Percentiles rank a stretch among this genome's conserved stretches.
phyloP scores from a whole-genome alignment of 2,113 vertebrate species.

The Solenodon paradoxus region DNA sequence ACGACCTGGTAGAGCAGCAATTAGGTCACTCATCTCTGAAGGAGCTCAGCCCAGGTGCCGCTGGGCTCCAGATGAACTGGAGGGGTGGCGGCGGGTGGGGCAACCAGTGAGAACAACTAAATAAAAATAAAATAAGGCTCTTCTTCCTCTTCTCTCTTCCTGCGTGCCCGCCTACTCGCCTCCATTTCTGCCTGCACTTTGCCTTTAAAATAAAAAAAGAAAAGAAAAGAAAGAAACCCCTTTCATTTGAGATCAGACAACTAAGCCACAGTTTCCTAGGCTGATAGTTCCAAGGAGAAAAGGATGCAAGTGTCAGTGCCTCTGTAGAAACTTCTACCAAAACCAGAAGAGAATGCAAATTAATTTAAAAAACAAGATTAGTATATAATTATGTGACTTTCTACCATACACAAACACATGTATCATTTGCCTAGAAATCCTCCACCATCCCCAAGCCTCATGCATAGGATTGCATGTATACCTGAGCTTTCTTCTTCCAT shows the following conservation, averaged over 20 bases:
- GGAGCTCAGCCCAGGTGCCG: too few species aligned
- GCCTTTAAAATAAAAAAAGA: too few species aligned
- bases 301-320: not conserved
- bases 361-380: not conserved
- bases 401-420: not conserved
- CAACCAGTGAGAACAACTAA: too few species aligned
- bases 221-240: not conserved
- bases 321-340: not conserved
- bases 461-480: not conserved
- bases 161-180: too few species aligned
- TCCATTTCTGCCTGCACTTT: too few species aligned
- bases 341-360: not conserved
- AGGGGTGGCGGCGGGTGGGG: too few species aligned
- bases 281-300: not conserved
- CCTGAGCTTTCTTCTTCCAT: not conserved
- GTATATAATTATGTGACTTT: not conserved
- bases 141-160: too few species aligned
- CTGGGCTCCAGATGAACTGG: too few species aligned
- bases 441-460: not conserved
- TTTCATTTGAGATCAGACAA: not conserved
- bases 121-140: too few species aligned
- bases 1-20: too few species aligned
- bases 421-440: not conserved
- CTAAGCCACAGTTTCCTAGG: not conserved
- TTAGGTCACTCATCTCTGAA: too few species aligned